These are phyloP conservation scores for Geopemphigus sp. DNA, from an alignment of 1,140 invertebrate species.

Conservation along the genomic window DNA sequence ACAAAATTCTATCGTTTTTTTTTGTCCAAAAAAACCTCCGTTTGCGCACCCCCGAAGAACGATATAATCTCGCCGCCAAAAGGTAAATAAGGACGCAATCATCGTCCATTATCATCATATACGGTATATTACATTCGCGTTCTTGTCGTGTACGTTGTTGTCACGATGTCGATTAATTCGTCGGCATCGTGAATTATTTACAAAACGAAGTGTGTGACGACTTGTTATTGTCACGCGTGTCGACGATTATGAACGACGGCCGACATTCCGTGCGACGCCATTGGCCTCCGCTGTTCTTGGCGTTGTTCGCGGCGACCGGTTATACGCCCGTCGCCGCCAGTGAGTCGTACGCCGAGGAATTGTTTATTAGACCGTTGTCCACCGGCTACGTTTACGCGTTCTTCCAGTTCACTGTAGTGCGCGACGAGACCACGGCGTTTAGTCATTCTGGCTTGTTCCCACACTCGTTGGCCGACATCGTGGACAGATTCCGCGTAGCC, in stretches of 20 bases:
- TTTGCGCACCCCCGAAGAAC: no score
- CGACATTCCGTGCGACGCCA: no score
- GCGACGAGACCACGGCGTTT: constrained; percentile 56
- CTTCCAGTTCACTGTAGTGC: constrained; percentile 81
- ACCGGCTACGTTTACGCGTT: constrained; percentile 77
- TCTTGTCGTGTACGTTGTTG: not conserved
- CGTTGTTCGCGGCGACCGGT: not conserved
- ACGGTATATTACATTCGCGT: no score
- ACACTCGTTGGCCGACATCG: constrained; percentile 84
- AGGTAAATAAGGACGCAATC: no score
- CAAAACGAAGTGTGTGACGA: no score
- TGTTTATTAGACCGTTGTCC: constrained; percentile 74
- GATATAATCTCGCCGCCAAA: not conserved
- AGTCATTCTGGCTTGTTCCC: constrained; percentile 81
- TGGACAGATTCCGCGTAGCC: constrained; percentile 77
- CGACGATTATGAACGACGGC: not conserved
- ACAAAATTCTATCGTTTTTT: no score
- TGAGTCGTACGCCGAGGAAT: constrained; percentile 76
- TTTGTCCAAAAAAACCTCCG: not conserved
- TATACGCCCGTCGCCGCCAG: no score
- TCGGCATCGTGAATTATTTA: not conserved
- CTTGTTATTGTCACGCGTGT: not conserved
- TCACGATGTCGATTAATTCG: no score
- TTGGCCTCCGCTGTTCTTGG: not conserved
- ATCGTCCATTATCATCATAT: not conserved